Evolutionary conservation across 2,888 invertebrate species (phyloP), one percentile per base, ranked within the genome.

Genomic region (Cistogaster globosa): DNA sequence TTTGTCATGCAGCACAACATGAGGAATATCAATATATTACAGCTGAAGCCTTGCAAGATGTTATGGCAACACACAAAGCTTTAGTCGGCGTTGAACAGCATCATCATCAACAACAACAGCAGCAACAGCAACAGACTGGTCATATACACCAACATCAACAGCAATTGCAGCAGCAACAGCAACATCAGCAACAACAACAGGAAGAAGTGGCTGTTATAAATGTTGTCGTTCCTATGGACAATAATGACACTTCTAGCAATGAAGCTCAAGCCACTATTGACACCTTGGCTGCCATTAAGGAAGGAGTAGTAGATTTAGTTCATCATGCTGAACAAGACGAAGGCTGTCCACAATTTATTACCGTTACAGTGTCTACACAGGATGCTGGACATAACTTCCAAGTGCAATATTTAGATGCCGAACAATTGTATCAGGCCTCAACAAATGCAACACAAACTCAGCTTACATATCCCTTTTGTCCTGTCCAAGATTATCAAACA

Each of bases 391-490:
- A 92, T 87, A 91, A 92, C 88, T 96, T 96, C 90, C 96, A 96
- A 91, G 96, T 96, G 90, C 96, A 96, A 92, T 96, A 96, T 94
- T 95, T 96, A 88, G 96, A 96, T 91, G 95, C 96, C 1, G 94
- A 95, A 12, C 82, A 85, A 93, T 89, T 96, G 92, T 94, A 94
- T 93, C 90, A 95, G 93, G 92, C 94, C 90, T 26, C 26, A 26
- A 90, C 94, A 90, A 90, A 95, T 93, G 93, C 93, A 86, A 93
- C 94, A 88, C 94, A 94, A 88, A 93, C 92, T 16, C 94, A 94
- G 93, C 94, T 94, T 94, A 94, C 95, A 89, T 95, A 95, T 93
- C 96, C 96, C 84, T 96, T 96, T 71, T 96, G 96, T 90, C 95
- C 96, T 62, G 96, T 96, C 83, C 96, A 95, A 12, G 96, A 96